phyloP scores from a whole-genome alignment of 2,888 invertebrate genomes.

The Trilocha varians region DNA sequence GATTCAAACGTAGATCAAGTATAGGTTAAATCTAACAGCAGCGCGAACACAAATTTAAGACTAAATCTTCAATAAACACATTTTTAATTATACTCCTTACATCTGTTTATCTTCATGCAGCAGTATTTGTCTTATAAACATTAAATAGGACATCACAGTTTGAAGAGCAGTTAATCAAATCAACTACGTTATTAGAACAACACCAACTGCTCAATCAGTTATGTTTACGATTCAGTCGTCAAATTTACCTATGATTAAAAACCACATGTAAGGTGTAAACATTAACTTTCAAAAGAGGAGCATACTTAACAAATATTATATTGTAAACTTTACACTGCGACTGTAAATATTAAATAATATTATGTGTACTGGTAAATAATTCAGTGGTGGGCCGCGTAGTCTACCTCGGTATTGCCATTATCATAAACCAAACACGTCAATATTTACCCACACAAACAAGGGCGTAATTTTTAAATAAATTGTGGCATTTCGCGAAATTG shows the following conservation, averaged over 20 bases:
- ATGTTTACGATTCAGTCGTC: constrained; percentile 37
- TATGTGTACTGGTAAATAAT: constrained; percentile 63
- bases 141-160: neutral
- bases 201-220: constrained; percentile 30
- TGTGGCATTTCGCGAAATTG: constrained; percentile 73
- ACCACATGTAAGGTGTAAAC: constrained; percentile 57
- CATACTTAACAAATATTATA: constrained; percentile 70
- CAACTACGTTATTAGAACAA: constrained; percentile 20
- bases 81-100: too few relatives aligned
- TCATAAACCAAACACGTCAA: constrained; percentile 74
- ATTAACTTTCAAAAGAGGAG: constrained; percentile 65
- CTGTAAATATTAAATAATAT: constrained; percentile 70
- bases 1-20: too few relatives aligned
- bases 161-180: neutral
- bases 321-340: constrained; percentile 68
- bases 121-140: neutral
- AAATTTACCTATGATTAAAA: constrained; percentile 68
- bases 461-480: constrained; percentile 75
- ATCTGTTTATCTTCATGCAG: neutral
- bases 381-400: constrained; percentile 52
- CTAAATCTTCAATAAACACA: too few relatives aligned
- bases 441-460: constrained; percentile 72
- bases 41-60: too few relatives aligned
- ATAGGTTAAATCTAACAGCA: too few relatives aligned
- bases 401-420: constrained; percentile 70